Base-by-base conservation (phyloP, 1,140 invertebrate genomes). In the Brachionus plicatilis region DNA sequence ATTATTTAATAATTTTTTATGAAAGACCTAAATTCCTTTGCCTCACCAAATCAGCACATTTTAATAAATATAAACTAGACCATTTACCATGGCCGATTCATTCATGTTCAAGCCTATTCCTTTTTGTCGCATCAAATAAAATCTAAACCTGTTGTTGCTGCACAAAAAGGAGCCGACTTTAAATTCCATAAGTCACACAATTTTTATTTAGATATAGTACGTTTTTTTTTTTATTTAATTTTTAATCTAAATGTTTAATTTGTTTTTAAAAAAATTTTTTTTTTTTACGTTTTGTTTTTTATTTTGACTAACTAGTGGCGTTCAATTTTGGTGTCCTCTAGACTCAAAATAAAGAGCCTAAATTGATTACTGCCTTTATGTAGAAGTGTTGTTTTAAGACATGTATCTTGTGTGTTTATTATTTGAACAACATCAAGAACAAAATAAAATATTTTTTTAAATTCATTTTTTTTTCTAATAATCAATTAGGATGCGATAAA, bases 401-500 rank as follows among this genome's bases (percentile, higher is more conserved):
- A n/a, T 68, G 29, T 68, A 41, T 68, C 27, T n/a, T n/a, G 66
- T 75, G 70, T 43, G 33, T 11, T 37, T 37, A 2, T 37, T 37
- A 37, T 37, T 37, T 37, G 33, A 7, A 37, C 33, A 37, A 37
- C 33, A 37, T 0, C 33, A 37, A 7, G 5, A 37, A 37, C 5
- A 37, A 37, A 7, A 37, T 37, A 0, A 37, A 37, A 7, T 5
- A 33, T 6, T 6, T 6, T 37, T 37, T 37, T 37, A 7, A 37
- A 37, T 37, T 7, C 33, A 37, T 37, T 37, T 37, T 37, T n/a
- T 29, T 29, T 29, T 29, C 27, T 37, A 50, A 47, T 9, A 47
- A 27, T 24, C 2, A 27, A 27, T 24, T 27, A 91, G 90, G 90
- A 91, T 87, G 90, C 89, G 37, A 86, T 91, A 8, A 89, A 88